These are phyloP conservation scores for Trachelus tabidus DNA, from an alignment of 2,888 invertebrate genomes.

Conservation along the genomic window DNA sequence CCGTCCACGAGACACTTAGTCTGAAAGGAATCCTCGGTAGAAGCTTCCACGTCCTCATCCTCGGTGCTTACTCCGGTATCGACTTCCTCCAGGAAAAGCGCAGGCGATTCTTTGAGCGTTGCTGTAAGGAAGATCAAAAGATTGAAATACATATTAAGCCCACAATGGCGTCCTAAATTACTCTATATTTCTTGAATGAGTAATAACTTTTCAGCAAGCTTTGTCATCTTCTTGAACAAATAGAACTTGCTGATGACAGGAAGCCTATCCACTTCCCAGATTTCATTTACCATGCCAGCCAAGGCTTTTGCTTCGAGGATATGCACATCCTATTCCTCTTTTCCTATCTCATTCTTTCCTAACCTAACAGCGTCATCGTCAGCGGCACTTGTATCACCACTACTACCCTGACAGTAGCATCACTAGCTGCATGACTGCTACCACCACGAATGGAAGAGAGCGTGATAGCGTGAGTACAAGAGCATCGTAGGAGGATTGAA, in stretches of 20 bases:
- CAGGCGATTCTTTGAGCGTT: constrained; percentile 47
- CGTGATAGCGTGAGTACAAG: background rate
- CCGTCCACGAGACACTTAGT: constrained; percentile 57
- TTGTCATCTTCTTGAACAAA: no score
- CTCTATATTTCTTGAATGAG: no score
- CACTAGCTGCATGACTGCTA: background rate
- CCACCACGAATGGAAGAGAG: background rate
- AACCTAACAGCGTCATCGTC: no score
- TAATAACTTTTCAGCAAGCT: no score
- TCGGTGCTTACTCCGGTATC: constrained; percentile 41
- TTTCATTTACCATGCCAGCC: no score
- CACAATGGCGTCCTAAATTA: no score
- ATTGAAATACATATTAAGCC: no score
- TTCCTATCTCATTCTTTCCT: background rate
- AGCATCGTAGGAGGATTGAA: background rate
- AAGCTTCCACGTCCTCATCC: constrained; percentile 33
- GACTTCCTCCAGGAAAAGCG: constrained; percentile 54
- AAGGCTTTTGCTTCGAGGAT: background rate
- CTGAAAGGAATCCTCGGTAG: constrained; percentile 47
- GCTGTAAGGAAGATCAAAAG: constrained; percentile 42
- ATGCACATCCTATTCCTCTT: background rate
- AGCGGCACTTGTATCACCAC: background rate
- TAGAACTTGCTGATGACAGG: no score
- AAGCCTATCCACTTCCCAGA: no score
- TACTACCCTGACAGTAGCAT: background rate